These are phyloP conservation scores for Pteropus alecto DNA, from an alignment of 2,113 vertebrate genomes.

Conservation along the genomic window DNA sequence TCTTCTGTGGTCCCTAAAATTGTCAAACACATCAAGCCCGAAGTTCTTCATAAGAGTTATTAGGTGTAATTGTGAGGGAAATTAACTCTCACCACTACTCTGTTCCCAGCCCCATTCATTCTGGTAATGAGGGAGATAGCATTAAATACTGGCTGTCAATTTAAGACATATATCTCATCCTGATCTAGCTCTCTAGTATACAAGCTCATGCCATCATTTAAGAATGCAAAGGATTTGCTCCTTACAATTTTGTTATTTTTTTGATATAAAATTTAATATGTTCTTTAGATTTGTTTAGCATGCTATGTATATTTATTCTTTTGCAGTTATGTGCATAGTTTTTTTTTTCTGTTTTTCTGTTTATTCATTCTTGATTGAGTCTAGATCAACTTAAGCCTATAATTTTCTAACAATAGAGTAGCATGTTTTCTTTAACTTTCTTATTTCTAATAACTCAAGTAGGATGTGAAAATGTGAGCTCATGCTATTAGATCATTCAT, in stretches of 20 bases:
- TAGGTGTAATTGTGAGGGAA: not conserved
- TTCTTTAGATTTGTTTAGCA: not conserved
- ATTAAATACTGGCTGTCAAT: not conserved
- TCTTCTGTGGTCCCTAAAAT: not conserved
- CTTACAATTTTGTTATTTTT: not conserved
- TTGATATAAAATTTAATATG: not conserved
- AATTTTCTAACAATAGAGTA: not conserved
- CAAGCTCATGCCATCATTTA: not conserved
- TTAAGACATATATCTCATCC: not conserved
- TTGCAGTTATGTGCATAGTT: not conserved
- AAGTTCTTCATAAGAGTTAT: not conserved
- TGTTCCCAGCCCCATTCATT: not conserved
- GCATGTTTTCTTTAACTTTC: not conserved
- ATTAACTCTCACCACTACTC: not conserved
- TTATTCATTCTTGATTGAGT: not conserved
- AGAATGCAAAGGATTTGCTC: not conserved
- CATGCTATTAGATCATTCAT: not conserved
- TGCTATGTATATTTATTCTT: not conserved
- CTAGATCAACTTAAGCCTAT: not conserved
- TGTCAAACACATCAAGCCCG: not conserved
- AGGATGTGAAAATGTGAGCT: not conserved
- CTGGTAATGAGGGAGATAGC: not conserved
- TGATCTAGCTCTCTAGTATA: not conserved
- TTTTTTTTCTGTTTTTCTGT: not conserved
- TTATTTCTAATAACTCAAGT: not conserved